phyloP scores from a whole-genome alignment of 2,113 vertebrate genomes.

The Leptocoma aspasia region DNA sequence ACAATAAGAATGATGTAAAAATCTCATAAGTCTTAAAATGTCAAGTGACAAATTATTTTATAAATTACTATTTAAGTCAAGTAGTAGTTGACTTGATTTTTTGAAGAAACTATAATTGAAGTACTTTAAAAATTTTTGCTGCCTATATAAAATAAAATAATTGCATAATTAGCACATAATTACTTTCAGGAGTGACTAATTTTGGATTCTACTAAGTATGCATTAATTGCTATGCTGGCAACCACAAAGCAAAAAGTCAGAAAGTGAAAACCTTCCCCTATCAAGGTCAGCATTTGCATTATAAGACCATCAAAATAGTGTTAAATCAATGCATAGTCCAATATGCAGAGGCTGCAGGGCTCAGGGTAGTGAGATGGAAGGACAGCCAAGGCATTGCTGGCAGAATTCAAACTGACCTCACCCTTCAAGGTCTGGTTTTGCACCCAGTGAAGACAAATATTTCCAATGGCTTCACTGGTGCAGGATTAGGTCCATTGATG shows the following conservation, averaged over 20 bases:
- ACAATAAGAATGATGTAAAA: slow-evolving; percentile 34
- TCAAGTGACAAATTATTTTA: slow-evolving; percentile 66
- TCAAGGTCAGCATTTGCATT: slow-evolving; percentile 43
- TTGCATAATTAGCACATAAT: slow-evolving; percentile 68
- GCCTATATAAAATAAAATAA: slow-evolving; percentile 71
- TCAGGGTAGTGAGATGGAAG: background rate
- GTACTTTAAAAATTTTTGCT: slow-evolving; percentile 6
- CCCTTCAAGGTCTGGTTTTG: background rate
- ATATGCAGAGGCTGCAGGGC: background rate
- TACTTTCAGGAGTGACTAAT: slow-evolving; percentile 55
- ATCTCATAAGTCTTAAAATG: slow-evolving; percentile 23
- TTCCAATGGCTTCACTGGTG: background rate
- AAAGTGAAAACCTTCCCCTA: background rate
- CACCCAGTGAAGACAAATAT: background rate
- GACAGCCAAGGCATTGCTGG: background rate
- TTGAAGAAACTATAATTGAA: slow-evolving; percentile 51
- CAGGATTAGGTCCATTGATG: background rate
- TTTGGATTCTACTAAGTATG: slow-evolving; percentile 37
- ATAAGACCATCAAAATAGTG: background rate
- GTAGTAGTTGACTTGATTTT: slow-evolving; percentile 65
- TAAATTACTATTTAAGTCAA: slow-evolving; percentile 63
- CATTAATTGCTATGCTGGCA: slow-evolving; percentile 23
- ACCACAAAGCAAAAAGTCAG: background rate
- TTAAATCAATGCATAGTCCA: background rate
- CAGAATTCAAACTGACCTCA: background rate